phyloP scores from a whole-genome alignment of 1,140 invertebrate species.

The Meloidogyne floridensis region DNA sequence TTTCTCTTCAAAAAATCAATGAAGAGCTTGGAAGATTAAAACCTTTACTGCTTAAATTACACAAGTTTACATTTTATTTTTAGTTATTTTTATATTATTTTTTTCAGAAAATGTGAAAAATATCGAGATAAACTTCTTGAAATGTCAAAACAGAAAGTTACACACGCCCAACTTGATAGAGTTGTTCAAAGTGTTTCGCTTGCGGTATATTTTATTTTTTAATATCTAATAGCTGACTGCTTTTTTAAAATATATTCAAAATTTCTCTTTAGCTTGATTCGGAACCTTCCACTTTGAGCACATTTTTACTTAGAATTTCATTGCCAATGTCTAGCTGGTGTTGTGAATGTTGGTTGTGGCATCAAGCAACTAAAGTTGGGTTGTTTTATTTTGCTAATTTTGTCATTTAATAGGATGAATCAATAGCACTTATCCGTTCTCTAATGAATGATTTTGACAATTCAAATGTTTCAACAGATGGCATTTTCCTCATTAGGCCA shows the following conservation, averaged over 20 bases:
- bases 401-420: conserved; percentile 14
- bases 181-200: conserved; percentile 27
- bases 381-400: background rate
- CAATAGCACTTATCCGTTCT: background rate
- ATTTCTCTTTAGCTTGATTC: conserved; percentile 31
- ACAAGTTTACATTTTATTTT: conserved; percentile 22
- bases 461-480: conserved; percentile 27
- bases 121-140: conserved; percentile 26
- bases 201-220: conserved; percentile 1
- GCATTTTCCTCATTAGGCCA: conserved; percentile 53
- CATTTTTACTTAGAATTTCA: conserved; percentile 22
- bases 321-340: conserved; percentile 28
- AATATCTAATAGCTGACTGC: background rate
- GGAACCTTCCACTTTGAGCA: conserved; percentile 35
- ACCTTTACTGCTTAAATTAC: conserved; percentile 32
- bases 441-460: conserved; percentile 18
- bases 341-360: conserved; percentile 33
- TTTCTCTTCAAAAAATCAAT: conserved; percentile 30
- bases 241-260: background rate
- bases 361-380: conserved; percentile 25
- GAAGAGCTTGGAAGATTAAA: conserved; percentile 29
- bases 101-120: conserved; percentile 36
- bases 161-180: conserved; percentile 33
- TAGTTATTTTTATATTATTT: too few relatives aligned
- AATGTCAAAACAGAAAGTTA: conserved; percentile 24